Percentiles rank a stretch among this genome's conserved stretches.
Conservation (phyloP, 2,888 invertebrate genomes). For the Melitaea athalia region DNA sequence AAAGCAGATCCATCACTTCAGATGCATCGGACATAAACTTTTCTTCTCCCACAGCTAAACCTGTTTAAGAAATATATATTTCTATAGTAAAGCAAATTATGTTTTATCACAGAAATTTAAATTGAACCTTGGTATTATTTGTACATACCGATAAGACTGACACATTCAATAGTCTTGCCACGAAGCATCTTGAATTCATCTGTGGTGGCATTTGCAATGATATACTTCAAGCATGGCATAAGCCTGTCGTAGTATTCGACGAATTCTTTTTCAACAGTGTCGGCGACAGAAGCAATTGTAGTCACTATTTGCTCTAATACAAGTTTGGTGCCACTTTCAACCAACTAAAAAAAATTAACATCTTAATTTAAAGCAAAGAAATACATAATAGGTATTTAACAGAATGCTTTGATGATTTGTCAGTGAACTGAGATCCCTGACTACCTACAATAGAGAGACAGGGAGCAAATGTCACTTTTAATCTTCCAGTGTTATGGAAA, state of each 20-base stretch:
- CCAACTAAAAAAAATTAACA: conserved; percentile 77
- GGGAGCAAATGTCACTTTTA: conserved; percentile 73
- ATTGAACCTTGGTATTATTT: neutral
- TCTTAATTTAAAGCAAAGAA: neutral
- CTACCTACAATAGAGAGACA: conserved; percentile 62
- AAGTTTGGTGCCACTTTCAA: conserved; percentile 96
- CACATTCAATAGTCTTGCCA: conserved; percentile 99
- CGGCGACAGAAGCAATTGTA: conserved; percentile 98
- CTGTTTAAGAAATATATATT: conserved; percentile 44
- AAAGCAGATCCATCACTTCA: conserved; percentile 96
- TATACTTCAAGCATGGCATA: conserved; percentile 98
- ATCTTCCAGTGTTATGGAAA: conserved; percentile 80
- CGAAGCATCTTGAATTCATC: conserved; percentile 94
- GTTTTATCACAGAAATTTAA: neutral
- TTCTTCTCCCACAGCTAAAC: conserved; percentile 89
- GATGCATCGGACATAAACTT: conserved; percentile 95
- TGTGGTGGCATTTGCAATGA: conserved; percentile 95
- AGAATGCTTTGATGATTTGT: conserved; percentile 47
- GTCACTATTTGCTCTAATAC: conserved; percentile 99
- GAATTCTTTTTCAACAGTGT: conserved; percentile 98
- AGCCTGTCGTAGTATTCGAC: conserved; percentile 95
- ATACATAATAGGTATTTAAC: too few species aligned
- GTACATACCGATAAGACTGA: conserved; percentile 93
- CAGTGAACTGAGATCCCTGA: conserved; percentile 75
- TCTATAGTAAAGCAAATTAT: neutral